Evolutionary conservation across 1,140 invertebrate species (phyloP).

Genomic region (Zophobas atratus): DNA sequence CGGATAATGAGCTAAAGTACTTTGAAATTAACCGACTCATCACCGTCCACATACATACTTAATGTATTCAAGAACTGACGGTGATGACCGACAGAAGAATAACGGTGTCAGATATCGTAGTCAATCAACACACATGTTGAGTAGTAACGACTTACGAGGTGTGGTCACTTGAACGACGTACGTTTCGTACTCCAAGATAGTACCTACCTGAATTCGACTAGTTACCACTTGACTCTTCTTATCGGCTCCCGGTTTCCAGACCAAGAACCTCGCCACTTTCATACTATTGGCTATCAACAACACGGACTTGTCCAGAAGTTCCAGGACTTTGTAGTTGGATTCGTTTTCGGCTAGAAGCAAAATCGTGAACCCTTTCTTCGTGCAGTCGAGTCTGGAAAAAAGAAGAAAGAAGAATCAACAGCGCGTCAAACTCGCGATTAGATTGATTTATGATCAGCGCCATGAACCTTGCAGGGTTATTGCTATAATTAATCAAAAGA

Average conservation of each 20-base stretch:
- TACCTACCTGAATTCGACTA: conserved; percentile 63
- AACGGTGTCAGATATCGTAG: conserved; percentile 33
- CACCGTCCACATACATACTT: background rate
- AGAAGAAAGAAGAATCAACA: conserved; percentile 17
- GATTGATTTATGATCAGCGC: conserved; percentile 23
- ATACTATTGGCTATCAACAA: conserved; percentile 61
- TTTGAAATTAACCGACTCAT: background rate
- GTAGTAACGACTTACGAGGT: background rate
- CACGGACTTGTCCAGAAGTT: conserved; percentile 65
- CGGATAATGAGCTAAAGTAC: background rate
- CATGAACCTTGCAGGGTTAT: conserved; percentile 21
- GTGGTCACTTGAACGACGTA: background rate
- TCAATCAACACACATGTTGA: conserved; percentile 8
- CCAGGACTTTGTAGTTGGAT: conserved; percentile 63
- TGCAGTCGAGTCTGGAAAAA: conserved; percentile 56
- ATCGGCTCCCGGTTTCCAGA: conserved; percentile 63
- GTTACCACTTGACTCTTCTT: conserved; percentile 56
- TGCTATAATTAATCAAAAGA: conserved; percentile 38
- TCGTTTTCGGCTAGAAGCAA: conserved; percentile 64
- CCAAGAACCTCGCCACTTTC: conserved; percentile 60
- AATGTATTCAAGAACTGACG: conserved; percentile 28
- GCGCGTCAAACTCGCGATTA: conserved; percentile 12
- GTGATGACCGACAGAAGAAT: conserved; percentile 38
- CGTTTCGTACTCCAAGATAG: background rate
- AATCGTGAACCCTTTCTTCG: conserved; percentile 65